Evolutionary conservation across 92 coral and sea anemone genomes (phyloP).

Genomic region (Pocillopora grandis): DNA sequence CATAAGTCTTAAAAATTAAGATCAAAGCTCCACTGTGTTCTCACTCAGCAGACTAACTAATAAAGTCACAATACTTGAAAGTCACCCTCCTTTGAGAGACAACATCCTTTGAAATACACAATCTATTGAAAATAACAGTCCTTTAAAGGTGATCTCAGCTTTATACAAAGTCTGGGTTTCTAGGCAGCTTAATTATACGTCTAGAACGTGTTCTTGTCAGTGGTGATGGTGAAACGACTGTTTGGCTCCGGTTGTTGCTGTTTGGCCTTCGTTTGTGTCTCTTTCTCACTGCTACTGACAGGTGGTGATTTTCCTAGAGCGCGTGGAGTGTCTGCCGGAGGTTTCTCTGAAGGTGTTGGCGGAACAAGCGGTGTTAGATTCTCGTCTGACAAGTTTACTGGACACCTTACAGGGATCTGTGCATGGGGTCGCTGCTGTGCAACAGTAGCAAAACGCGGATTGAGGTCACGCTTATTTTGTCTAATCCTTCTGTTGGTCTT

Average conservation of each 20-base stretch:
- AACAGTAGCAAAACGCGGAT: slow-evolving; percentile 53
- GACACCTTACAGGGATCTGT: neutral
- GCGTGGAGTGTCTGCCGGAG: slow-evolving; percentile 10
- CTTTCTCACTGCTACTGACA: slow-evolving; percentile 1
- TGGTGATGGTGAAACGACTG: slow-evolving; percentile 46
- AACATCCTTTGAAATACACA: neutral
- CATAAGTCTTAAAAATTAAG: neutral
- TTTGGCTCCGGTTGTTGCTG: slow-evolving; percentile 18
- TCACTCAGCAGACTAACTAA: neutral
- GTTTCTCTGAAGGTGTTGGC: neutral
- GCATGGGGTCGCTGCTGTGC: slow-evolving; percentile 49
- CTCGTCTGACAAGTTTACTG: slow-evolving; percentile 1
- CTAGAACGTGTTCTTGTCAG: slow-evolving; percentile 55
- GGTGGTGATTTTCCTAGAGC: slow-evolving; percentile 21
- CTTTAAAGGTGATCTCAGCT: neutral
- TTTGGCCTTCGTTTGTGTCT: neutral
- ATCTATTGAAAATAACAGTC: neutral
- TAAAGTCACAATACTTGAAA: neutral
- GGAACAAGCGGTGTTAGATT: slow-evolving; percentile 11
- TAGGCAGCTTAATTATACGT: slow-evolving; percentile 48
- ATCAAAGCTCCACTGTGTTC: neutral
- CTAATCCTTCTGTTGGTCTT: slow-evolving; percentile 52
- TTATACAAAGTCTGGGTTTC: slow-evolving; percentile 58
- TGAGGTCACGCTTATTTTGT: slow-evolving; percentile 62
- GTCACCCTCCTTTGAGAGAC: neutral